A percentile compares a stretch with the other conserved stretches of the same genome.
These are phyloP conservation scores for Colinus virginianus DNA, from an alignment of 2,113 vertebrate genomes.

Conservation along the genomic window DNA sequence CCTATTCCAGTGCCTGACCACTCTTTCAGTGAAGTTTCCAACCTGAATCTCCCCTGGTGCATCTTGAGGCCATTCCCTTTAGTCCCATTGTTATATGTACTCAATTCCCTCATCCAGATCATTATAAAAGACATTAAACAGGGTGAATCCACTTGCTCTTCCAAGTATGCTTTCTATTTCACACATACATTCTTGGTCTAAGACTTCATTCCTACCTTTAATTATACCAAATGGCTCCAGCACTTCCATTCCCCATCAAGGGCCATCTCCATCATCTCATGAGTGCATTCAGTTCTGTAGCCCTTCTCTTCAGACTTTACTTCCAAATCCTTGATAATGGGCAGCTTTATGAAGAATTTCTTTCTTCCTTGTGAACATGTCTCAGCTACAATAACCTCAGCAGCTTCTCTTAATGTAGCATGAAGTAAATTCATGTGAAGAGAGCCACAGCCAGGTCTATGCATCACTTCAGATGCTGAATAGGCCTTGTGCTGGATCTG, in stretches of 20 bases:
- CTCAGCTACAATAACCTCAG: slow-evolving; percentile 25
- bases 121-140: too few species aligned
- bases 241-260: not conserved
- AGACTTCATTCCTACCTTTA: not conserved
- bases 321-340: not conserved
- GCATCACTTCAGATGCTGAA: slow-evolving; percentile 49
- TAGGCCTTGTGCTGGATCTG: slow-evolving; percentile 40
- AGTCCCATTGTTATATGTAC: too few species aligned
- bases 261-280: not conserved
- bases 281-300: not conserved
- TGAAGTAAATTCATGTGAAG: slow-evolving; percentile 18
- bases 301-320: not conserved
- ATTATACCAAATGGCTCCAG: not conserved
- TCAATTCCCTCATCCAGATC: too few species aligned
- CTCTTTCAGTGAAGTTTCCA: too few species aligned
- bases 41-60: too few species aligned
- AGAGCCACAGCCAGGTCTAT: not conserved
- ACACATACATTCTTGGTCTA: not conserved
- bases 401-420: slow-evolving; percentile 43
- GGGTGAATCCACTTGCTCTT: not conserved
- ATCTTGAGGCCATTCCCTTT: too few species aligned
- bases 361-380: not conserved
- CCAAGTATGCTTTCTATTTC: not conserved
- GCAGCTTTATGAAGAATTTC: not conserved
- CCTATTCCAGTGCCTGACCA: too few species aligned